Conservation (phyloP, 2,888 invertebrate genomes). For the Plagiodera versicolora region DNA sequence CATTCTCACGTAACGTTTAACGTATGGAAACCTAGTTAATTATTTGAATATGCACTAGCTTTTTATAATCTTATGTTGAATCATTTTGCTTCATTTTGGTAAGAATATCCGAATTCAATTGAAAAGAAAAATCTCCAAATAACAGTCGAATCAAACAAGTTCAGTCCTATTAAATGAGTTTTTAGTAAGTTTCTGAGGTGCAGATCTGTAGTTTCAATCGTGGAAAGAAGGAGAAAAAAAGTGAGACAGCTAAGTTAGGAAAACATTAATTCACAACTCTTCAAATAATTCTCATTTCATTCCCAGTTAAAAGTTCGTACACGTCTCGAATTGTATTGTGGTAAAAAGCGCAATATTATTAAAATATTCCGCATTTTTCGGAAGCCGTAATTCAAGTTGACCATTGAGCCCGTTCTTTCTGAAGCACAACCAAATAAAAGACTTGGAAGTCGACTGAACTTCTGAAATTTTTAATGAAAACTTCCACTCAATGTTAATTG, state of each 20-base stretch:
- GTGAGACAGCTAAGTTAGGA: constrained; percentile 25
- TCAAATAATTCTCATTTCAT: constrained; percentile 40
- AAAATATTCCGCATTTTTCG: constrained; percentile 39
- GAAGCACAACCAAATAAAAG: constrained; percentile 43
- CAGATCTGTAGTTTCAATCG: too few relatives aligned
- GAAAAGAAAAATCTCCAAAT: too few relatives aligned
- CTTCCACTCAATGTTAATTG: constrained; percentile 48
- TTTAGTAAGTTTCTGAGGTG: too few relatives aligned
- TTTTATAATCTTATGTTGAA: too few relatives aligned
- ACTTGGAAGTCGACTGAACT: constrained; percentile 40
- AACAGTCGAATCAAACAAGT: too few relatives aligned
- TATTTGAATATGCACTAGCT: too few relatives aligned
- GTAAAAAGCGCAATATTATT: constrained; percentile 38
- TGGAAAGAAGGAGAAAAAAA: constrained; percentile 10
- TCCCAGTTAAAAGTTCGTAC: constrained; percentile 42
- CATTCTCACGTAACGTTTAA: too few relatives aligned
- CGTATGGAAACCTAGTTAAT: too few relatives aligned
- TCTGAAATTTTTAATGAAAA: constrained; percentile 46
- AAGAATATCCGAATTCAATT: too few relatives aligned
- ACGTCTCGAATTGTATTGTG: constrained; percentile 38
- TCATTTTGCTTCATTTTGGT: too few relatives aligned
- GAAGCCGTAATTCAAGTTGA: constrained; percentile 39
- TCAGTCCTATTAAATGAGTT: too few relatives aligned
- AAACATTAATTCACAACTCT: constrained; percentile 36
- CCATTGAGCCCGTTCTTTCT: constrained; percentile 39